phyloP scores from a whole-genome alignment of 2,888 invertebrate genomes.

The Nebria brevicollis region DNA sequence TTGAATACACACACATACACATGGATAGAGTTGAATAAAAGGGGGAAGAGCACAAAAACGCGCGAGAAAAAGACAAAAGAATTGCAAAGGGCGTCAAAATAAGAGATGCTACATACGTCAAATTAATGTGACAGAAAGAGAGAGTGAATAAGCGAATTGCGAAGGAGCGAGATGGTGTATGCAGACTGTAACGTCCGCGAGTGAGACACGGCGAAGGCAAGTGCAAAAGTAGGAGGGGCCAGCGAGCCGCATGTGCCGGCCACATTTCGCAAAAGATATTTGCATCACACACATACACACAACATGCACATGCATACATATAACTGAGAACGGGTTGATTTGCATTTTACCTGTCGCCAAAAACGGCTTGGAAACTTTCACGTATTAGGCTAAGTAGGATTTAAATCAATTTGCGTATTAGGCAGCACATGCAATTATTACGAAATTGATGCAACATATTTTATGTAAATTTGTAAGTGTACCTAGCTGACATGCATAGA shows the following conservation, averaged over 20 bases:
- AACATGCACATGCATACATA: neutral
- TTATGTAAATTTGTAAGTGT: neutral
- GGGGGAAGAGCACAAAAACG: constrained; percentile 40
- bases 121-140: constrained; percentile 46
- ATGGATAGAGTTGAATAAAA: constrained; percentile 5
- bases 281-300: neutral
- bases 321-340: neutral
- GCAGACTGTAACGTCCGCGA: constrained; percentile 2
- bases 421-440: neutral
- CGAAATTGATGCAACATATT: neutral
- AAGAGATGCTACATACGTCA: constrained; percentile 47
- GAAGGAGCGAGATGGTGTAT: constrained; percentile 15
- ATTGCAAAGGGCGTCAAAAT: constrained; percentile 47
- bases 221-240: constrained; percentile 40
- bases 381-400: neutral
- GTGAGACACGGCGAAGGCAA: constrained; percentile 22
- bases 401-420: constrained; percentile 6
- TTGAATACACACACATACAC: constrained; percentile 11
- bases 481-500: neutral
- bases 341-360: constrained; percentile 11
- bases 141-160: constrained; percentile 42
- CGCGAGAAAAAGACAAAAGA: constrained; percentile 46
- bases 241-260: constrained; percentile 14
- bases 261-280: constrained; percentile 19
- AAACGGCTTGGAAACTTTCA: neutral